phyloP scores from a whole-genome alignment of 2,888 invertebrate species.

The Pristionchus arcanus region DNA sequence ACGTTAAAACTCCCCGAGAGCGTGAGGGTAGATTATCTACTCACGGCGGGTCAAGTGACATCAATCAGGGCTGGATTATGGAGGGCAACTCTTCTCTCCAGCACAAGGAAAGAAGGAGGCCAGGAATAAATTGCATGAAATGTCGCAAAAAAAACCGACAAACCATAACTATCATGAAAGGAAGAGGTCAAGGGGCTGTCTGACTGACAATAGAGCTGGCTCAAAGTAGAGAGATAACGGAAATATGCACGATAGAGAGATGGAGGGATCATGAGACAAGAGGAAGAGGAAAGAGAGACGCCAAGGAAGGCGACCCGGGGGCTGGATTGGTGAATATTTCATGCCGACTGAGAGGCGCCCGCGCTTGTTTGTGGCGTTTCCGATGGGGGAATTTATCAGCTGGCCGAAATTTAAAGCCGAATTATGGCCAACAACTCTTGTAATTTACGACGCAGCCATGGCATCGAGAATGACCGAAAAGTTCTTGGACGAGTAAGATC shows the following conservation, averaged over 20 bases:
- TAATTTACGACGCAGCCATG: too few relatives aligned
- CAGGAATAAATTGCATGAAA: too few relatives aligned
- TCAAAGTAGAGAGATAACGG: background rate
- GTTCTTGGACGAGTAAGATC: too few relatives aligned
- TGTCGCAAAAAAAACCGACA: too few relatives aligned
- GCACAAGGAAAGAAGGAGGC: too few relatives aligned
- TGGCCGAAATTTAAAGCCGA: background rate
- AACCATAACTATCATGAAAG: too few relatives aligned
- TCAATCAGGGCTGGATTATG: conserved; percentile 16
- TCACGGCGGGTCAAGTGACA: background rate
- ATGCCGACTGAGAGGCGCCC: background rate
- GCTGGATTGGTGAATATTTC: background rate
- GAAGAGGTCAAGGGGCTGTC: too few relatives aligned
- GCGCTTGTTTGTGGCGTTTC: background rate
- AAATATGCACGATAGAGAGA: background rate
- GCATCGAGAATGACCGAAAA: too few relatives aligned
- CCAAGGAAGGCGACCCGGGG: background rate
- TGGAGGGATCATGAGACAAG: background rate
- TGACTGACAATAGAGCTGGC: too few relatives aligned
- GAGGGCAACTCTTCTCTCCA: background rate
- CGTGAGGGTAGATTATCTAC: background rate
- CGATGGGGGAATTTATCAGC: background rate
- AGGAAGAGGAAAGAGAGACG: background rate
- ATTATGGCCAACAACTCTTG: background rate
- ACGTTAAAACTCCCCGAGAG: background rate